phyloP scores from a whole-genome alignment of 2,113 vertebrate genomes.

The Glaucomys volans region DNA sequence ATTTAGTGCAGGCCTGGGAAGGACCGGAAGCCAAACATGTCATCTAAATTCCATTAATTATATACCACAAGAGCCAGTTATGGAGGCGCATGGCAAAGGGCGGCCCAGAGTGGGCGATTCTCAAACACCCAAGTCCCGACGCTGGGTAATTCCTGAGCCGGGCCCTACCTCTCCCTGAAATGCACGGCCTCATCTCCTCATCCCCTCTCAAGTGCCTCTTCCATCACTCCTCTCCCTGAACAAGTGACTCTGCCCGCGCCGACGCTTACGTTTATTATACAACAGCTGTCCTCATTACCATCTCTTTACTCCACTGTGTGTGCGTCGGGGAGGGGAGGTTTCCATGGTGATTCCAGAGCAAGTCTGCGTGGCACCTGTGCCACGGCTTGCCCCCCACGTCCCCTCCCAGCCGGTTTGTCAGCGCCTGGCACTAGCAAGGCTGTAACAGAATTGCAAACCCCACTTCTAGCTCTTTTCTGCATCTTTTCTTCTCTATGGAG shows the following conservation, averaged over 20 bases:
- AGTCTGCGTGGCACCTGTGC: background rate
- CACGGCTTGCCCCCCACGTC: background rate
- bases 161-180: background rate
- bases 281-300: slow-evolving; percentile 67
- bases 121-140: background rate
- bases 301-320: background rate
- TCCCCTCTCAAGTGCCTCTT: slow-evolving; percentile 39
- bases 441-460: background rate
- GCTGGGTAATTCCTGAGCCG: background rate
- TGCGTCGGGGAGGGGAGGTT: background rate
- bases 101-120: background rate
- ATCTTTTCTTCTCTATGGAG: background rate
- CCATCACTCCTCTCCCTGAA: slow-evolving; percentile 7
- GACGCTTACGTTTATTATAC: background rate
- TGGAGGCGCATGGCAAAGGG: background rate
- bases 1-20: background rate
- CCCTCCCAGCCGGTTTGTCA: background rate
- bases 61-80: background rate
- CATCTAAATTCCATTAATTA: slow-evolving; percentile 34
- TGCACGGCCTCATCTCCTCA: background rate
- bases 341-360: background rate
- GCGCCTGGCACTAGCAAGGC: background rate
- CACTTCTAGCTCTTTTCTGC: background rate
- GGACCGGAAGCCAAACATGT: background rate
- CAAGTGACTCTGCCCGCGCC: background rate